Evolutionary conservation across 2,113 vertebrate species (phyloP), one percentile per base, ranked within the genome.

Genomic region (Takifugu bimaculatus): DNA sequence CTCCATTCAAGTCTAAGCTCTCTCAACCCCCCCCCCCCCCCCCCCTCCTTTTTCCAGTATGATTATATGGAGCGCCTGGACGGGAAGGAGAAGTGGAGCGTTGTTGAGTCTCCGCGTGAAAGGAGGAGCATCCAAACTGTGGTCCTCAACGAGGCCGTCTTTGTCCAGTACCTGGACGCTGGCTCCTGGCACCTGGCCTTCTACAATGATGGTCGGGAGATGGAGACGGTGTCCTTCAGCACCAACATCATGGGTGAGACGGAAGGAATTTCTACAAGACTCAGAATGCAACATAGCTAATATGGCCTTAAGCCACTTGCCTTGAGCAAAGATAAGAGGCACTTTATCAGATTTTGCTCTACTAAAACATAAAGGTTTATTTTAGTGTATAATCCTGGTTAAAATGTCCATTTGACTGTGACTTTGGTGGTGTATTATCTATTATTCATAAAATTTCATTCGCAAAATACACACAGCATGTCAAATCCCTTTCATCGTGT

Each of bases 11-110:
- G 63, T 60, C 27, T 9, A n/a, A 57, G 4, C 35, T 39, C 15
- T 56, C 47, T 42, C 45, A n/a, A n/a, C n/a, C n/a, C n/a, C 13
- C 42, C 13, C 45, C 48, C 14, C 53, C n/a, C 50, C 13, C 50
- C 5, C 52, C 20, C 50, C 54, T 13, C 10, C 49, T 20, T 29
- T 20, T 20, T 20, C 20, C 79, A 98, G 96, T 98, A 99, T 49
- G 97, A 98, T 82, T 99, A 98, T 79, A 99, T 99, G 96, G 97
- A 99, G 49, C 94, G 96, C 12, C 86, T 99, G 85, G 96, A 98
- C 1, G 97, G 97, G 35, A 98, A 99, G 51, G 95, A 99, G 92
- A 98, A 98, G 82, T 98, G 97, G 97, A 98, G 96, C 0, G 96
- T 98, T 82, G 94, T 98, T 3, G 96, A 99, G 83, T 93, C 96